These are phyloP conservation scores for Carollia perspicillata DNA, from an alignment of 2,113 vertebrate genomes.

Conservation along the genomic window DNA sequence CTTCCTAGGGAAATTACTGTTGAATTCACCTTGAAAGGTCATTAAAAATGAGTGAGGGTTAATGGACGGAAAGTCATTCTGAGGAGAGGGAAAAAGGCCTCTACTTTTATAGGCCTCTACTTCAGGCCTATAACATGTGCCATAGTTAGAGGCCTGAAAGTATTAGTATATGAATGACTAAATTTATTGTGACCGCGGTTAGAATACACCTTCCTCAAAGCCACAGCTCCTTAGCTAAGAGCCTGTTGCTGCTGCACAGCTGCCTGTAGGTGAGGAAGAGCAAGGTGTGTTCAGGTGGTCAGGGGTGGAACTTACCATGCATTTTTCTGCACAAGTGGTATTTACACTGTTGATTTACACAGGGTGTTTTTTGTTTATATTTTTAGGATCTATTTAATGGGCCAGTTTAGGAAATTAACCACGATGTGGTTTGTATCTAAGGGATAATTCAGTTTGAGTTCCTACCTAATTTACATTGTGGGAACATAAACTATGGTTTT, in stretches of 20 bases:
- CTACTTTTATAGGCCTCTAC: too few relatives aligned
- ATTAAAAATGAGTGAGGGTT: background rate
- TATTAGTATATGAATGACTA: background rate
- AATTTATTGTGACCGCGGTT: background rate
- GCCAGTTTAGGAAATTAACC: background rate
- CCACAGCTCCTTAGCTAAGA: background rate
- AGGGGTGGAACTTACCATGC: background rate
- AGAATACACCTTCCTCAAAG: background rate
- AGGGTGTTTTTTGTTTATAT: background rate
- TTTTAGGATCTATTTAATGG: background rate
- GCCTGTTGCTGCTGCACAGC: background rate
- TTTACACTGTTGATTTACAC: background rate
- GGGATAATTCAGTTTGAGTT: background rate
- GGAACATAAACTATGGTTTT: background rate
- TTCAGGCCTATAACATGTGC: too few relatives aligned
- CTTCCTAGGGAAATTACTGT: slow-evolving; percentile 14
- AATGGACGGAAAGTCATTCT: background rate
- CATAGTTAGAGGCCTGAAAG: background rate
- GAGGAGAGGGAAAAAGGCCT: background rate
- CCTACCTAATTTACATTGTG: background rate
- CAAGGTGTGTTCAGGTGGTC: background rate
- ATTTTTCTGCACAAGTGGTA: background rate
- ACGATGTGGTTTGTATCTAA: background rate
- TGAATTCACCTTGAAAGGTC: background rate
- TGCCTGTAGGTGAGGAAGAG: background rate